Evolutionary conservation across 1,140 invertebrate genomes (phyloP), one percentile per base, ranked within the genome.

Genomic region (Odontomachus brunneus): DNA sequence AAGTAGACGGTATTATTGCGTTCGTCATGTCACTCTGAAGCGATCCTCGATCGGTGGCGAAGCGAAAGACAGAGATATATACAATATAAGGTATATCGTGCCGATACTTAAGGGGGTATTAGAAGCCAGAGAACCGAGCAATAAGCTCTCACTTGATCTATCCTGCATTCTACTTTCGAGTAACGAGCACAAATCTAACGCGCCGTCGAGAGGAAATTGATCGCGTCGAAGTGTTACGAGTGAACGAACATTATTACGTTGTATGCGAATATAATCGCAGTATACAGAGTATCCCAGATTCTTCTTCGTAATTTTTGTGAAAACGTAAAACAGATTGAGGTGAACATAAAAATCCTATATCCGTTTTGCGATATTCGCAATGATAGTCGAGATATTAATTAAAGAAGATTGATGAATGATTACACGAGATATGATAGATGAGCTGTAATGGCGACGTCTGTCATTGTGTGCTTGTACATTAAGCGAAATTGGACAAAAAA

Each of bases 1-100:
- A 76, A 76, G n/a, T n/a, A n/a, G 74, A 55, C 49, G 26, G 29
- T 76, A 69, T 80, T 80, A 80, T 80, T 69, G 51, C 17, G 33
- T 69, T 80, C 33, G 17, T 78, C 63, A 69, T 57, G 75, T 80
- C 24, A 57, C 22, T 57, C 51, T 9, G 0, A 3, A 44, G 33
- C 29, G 57, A 80, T 71, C 24, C 33, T 9, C 38, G 24, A 80
- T 80, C 75, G 38, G 44, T 49, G 38, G 44, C 26, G n/a, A 1
- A 15, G 33, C 14, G 1, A 1, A 59, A 24, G 22, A 69, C 22
- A 33, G 9, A 7, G 9, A 7, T 44, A 44, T 44, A 9, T 44
- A 44, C 38, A 11, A 11, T 11, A 44, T 11, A 44, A 80, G 14
- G 11, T 80, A 71, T 14, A 24, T 53, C 15, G 19, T 44, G 29